These are phyloP conservation scores for Lasioglossum oenotherae DNA, from an alignment of 2,888 invertebrate species.

Conservation along the genomic window DNA sequence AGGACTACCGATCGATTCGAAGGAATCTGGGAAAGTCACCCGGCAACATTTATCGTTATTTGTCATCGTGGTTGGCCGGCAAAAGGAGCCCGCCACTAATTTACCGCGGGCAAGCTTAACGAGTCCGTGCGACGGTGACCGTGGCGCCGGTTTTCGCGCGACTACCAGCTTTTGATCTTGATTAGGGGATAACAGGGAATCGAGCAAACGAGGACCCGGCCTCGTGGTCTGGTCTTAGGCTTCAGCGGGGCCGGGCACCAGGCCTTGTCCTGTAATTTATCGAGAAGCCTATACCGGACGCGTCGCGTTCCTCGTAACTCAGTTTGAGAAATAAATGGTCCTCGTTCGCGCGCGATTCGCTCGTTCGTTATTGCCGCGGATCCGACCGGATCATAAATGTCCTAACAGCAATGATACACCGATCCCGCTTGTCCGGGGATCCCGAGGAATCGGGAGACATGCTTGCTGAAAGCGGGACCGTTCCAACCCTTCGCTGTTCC, in stretches of 20 bases:
- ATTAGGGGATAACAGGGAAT: constrained; percentile 46
- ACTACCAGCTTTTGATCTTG: constrained; percentile 53
- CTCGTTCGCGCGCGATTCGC: constrained; percentile 3
- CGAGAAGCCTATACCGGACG: constrained; percentile 44
- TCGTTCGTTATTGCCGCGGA: constrained; percentile 17
- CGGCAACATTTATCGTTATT: constrained; percentile 44
- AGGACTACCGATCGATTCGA: not conserved
- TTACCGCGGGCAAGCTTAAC: constrained; percentile 36
- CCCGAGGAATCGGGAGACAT: not conserved
- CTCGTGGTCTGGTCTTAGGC: not conserved
- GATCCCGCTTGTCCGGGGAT: not conserved
- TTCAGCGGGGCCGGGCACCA: constrained; percentile 5
- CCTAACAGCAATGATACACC: constrained; percentile 19
- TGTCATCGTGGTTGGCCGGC: constrained; percentile 35
- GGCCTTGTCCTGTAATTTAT: constrained; percentile 52
- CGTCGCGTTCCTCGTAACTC: constrained; percentile 60
- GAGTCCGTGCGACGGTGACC: constrained; percentile 23
- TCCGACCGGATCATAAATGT: constrained; percentile 51
- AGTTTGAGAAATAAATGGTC: constrained; percentile 61
- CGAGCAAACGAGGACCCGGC: constrained; percentile 32
- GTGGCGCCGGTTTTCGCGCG: constrained; percentile 32
- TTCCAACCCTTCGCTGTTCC: not conserved
- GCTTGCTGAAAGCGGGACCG: not conserved
- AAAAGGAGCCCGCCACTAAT: constrained; percentile 36
- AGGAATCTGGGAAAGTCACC: constrained; percentile 5